Percentiles rank a stretch among this genome's conserved stretches.
phyloP scores from a whole-genome alignment of 1,140 invertebrate species.

The Lutraria rhynchaena region DNA sequence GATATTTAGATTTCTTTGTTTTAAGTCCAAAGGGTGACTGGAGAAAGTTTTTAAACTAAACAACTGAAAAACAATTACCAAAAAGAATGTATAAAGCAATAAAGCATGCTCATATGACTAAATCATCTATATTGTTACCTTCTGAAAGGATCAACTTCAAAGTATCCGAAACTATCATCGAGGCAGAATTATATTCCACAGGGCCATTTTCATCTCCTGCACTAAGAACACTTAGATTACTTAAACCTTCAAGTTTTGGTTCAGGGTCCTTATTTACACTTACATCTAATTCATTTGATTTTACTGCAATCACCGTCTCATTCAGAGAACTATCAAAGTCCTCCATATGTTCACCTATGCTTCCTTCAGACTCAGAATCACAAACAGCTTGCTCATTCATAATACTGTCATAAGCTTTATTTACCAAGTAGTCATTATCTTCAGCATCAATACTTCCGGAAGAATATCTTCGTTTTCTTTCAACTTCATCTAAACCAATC shows the following conservation, averaged over 20 bases:
- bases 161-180: background rate
- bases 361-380: too few species aligned
- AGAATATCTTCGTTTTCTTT: background rate
- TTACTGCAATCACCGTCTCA: too few species aligned
- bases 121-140: too few species aligned
- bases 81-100: too few species aligned
- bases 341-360: background rate
- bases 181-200: background rate
- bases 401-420: too few species aligned
- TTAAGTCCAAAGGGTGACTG: too few species aligned
- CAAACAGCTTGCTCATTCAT: too few species aligned
- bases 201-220: background rate
- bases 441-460: constrained; percentile 6
- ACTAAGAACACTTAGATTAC: background rate
- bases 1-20: too few species aligned
- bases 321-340: background rate
- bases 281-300: background rate
- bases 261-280: background rate
- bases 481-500: constrained; percentile 38
- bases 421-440: background rate
- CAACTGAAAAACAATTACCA: too few species aligned
- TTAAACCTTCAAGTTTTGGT: background rate
- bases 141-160: constrained; percentile 11
- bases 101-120: too few species aligned
- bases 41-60: too few species aligned